These are phyloP conservation scores for Nomada ferruginata DNA, from an alignment of 2,888 invertebrate genomes.

Conservation along the genomic window DNA sequence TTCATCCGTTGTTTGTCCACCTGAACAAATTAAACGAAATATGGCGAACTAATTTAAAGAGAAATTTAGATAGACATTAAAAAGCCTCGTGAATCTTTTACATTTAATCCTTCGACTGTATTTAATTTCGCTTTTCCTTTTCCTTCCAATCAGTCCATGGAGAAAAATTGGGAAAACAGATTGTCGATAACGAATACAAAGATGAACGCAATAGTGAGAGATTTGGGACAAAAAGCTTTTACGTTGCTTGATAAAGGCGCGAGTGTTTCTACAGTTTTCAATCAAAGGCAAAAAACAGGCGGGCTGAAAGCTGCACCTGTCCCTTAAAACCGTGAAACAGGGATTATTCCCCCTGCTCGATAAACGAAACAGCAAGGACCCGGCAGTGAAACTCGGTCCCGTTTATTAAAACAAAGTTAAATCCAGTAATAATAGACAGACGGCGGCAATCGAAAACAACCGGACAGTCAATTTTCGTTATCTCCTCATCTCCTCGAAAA, in stretches of 20 bases:
- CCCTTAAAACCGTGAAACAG: constrained; percentile 47
- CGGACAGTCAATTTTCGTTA: constrained; percentile 58
- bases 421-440: constrained; percentile 55
- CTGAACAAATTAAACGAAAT: too few species aligned
- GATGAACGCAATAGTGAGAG: constrained; percentile 14
- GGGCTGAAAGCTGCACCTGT: constrained; percentile 29
- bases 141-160: too few species aligned
- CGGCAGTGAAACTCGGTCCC: constrained; percentile 21
- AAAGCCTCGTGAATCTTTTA: too few species aligned
- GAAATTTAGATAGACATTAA: too few species aligned
- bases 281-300: constrained; percentile 23
- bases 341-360: constrained; percentile 54
- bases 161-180: neutral
- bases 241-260: constrained; percentile 29
- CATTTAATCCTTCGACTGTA: too few species aligned
- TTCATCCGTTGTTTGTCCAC: too few species aligned
- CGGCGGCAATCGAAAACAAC: constrained; percentile 49
- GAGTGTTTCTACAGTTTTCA: constrained; percentile 36
- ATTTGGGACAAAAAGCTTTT: constrained; percentile 35
- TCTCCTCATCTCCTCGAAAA: constrained; percentile 49
- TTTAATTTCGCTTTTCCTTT: too few species aligned
- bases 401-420: constrained; percentile 64
- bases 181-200: constrained; percentile 35
- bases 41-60: too few species aligned
- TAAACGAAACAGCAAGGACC: constrained; percentile 33